Base-by-base conservation (phyloP, 2,113 vertebrate genomes). In the Morone saxatilis region DNA sequence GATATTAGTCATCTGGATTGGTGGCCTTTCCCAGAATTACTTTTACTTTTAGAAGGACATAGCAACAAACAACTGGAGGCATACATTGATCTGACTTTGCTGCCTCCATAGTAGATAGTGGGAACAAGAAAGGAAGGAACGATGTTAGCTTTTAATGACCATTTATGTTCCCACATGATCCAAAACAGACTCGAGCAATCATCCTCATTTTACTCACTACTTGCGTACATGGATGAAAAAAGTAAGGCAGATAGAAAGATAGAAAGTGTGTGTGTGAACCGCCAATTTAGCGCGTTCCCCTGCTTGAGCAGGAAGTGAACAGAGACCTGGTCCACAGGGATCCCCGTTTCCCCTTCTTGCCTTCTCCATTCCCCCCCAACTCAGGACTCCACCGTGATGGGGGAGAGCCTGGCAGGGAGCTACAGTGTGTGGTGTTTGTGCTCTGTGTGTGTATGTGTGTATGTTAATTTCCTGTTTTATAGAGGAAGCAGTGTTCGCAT, bases 401-500 rank as follows among this genome's bases (percentile, higher is more conserved):
- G 86, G 89, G 89, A 79, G 66, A 80, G 88, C 63, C 87, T 93
- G 89, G 88, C 87, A 92, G 71, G 61, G 80, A 62, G 84, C 74
- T 80, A 0, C 54, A 76, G 61, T 82, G 79, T 86, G 88, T 85
- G 69, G 72, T 77, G 80, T 77, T 66, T 71, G 60, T 70, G 67
- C 48, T 81, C 69, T 71, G 72, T 61, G 71, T 74, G 54, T 91
- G 47, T 86, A 71, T 76, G 66, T 71, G 81, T 83, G 53, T 74
- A 22, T 91, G 47, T 86, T 89, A 85, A 93, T 94, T 94, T 95
- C 93, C 93, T 93, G 89, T 94, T 92, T 91, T 92, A 85, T 94
- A 83, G 87, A 92, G 91, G 91, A 94, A 95, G 89, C 89, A 66
- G 85, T 89, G 85, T 93, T 93, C 74, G 88, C 88, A 65, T 92